phyloP scores from a whole-genome alignment of 2,113 vertebrate species.

The Pelmatolapia mariae region DNA sequence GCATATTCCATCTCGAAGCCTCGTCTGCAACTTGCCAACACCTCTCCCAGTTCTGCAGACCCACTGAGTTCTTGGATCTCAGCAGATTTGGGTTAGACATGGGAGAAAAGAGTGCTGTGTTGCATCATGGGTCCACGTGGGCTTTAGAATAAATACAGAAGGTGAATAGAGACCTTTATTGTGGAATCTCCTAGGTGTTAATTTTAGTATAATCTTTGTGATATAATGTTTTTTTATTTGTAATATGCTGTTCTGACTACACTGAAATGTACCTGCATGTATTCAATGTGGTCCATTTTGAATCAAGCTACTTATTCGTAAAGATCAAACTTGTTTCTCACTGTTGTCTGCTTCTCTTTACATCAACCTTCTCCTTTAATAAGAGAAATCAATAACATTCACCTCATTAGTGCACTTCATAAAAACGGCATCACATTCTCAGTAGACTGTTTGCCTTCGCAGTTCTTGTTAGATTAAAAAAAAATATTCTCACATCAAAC shows the following conservation, averaged over 20 bases:
- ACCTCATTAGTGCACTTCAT: not conserved
- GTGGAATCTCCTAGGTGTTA: not conserved
- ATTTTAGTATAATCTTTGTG: not conserved
- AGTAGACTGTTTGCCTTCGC: not conserved
- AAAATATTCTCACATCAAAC: not conserved
- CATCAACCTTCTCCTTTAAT: not conserved
- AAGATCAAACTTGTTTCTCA: not conserved
- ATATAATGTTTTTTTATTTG: not conserved
- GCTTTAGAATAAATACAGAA: not conserved
- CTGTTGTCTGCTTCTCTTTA: not conserved
- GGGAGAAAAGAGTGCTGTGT: not conserved
- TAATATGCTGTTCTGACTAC: not conserved
- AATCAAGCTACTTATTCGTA: not conserved
- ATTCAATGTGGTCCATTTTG: not conserved
- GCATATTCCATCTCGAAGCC: not conserved
- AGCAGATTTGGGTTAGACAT: not conserved
- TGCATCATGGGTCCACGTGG: not conserved
- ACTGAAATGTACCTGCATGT: not conserved
- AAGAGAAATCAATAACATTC: not conserved
- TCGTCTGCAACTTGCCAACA: conserved; percentile 23
- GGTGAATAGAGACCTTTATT: not conserved
- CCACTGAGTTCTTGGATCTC: not conserved
- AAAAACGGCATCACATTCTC: not conserved
- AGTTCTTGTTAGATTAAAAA: not conserved
- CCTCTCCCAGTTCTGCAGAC: conserved; percentile 9